Evolutionary conservation across 2,113 vertebrate species (phyloP).

Genomic region (Acanthisitta chloris): DNA sequence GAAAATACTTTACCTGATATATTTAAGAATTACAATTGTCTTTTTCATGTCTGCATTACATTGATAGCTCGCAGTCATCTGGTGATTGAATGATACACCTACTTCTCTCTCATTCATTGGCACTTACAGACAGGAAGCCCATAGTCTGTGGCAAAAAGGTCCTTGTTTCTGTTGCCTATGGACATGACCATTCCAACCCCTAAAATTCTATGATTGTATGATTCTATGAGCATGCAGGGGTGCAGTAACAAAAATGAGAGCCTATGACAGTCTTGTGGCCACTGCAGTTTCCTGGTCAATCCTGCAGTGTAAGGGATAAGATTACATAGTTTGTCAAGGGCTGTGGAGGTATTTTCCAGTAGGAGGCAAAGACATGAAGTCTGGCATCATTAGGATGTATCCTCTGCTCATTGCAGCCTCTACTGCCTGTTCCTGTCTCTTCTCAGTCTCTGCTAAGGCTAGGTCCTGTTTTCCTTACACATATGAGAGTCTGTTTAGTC

Average conservation of each 20-base stretch:
- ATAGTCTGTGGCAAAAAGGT: background rate
- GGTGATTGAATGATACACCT: background rate
- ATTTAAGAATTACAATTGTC: background rate
- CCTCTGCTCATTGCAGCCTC: background rate
- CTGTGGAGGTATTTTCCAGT: background rate
- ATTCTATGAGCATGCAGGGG: fast-evolving
- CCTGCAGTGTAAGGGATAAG: background rate
- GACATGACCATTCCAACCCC: too few relatives aligned
- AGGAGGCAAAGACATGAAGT: background rate
- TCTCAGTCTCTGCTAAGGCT: background rate
- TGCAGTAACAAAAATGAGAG: background rate
- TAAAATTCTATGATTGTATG: too few relatives aligned
- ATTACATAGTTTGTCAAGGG: background rate
- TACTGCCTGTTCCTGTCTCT: background rate
- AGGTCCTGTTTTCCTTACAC: background rate
- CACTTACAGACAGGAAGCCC: background rate
- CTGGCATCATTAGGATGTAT: background rate
- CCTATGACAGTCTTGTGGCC: background rate
- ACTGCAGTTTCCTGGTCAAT: background rate
- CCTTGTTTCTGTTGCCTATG: background rate
- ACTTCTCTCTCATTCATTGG: background rate
- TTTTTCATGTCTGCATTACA: background rate
- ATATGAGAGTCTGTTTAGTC: background rate
- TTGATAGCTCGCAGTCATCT: background rate
- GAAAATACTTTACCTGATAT: background rate